Base-by-base conservation (phyloP, 1,140 invertebrate genomes). In the Hesperophylax magnus region DNA sequence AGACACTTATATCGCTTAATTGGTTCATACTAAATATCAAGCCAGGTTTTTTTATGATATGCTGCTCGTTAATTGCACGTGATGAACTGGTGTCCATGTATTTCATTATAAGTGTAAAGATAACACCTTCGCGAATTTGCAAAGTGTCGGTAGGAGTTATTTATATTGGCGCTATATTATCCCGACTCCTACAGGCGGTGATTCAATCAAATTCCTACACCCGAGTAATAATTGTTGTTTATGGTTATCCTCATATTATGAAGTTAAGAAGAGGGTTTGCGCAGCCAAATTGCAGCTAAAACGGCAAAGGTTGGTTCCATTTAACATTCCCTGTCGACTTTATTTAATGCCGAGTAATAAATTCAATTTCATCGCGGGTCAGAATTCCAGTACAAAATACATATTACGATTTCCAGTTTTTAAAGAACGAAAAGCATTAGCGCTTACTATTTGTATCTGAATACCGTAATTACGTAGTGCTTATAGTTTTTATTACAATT, bases 91-190 rank as follows among this genome's bases (percentile, higher is more conserved):
- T 54, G 7, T 54, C 6, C 20, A 52, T 53, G 69, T 18, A 54
- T 72, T 53, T 27, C 8, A 47, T 47, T 47, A 47, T 47, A 47
- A 22, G 5, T 69, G 6, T 17, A 7, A 18, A 69, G 31, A 34
- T n/a, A 53, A 56, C 69, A 72, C 69, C 69, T 72, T 72, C 69
- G 52, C 52, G 47, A 72, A 72, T 72, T n/a, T 72, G 6, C 69
- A 9, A 61, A 67, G 63, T 31, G 14, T 31, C 63, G 17, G 63
- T 18, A 18, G 58, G 56, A 58, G 56, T 58, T 58, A 58, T 7
- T 58, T 58, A 58, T 7, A 22, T 18, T 31, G 31, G 24, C 15
- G 9, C 9, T 11, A 47, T 14, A 39, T 39, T 22, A 6, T 24
- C 31, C 39, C 1, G 39, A 27, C 63, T 15, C 63, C 63, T 31